These are phyloP conservation scores for Caretta caretta DNA, from an alignment of 2,113 vertebrate genomes.

Conservation along the genomic window DNA sequence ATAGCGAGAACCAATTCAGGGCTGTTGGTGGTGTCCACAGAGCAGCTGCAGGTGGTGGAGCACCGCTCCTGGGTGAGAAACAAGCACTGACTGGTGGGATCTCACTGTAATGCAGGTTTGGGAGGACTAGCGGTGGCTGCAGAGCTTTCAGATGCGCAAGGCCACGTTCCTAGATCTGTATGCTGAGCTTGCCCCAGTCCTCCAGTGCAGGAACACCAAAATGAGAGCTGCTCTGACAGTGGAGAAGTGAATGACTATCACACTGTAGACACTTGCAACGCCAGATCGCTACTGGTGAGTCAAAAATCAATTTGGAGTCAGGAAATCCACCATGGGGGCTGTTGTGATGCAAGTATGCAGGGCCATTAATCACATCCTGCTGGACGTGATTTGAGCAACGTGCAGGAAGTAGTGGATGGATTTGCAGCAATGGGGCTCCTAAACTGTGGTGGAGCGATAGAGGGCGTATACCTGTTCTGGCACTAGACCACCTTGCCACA, in stretches of 20 bases:
- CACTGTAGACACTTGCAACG: not conserved
- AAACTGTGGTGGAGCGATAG: not conserved
- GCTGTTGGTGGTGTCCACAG: too few relatives aligned
- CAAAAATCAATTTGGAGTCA: not conserved
- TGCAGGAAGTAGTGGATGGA: too few relatives aligned
- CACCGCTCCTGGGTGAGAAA: not conserved
- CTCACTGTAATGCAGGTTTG: not conserved
- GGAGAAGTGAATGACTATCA: not conserved
- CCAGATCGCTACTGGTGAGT: not conserved
- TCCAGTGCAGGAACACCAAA: not conserved
- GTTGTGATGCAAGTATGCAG: too few relatives aligned
- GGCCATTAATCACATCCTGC: too few relatives aligned
- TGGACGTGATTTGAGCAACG: too few relatives aligned
- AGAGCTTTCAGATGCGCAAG: not conserved
- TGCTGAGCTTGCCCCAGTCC: not conserved
- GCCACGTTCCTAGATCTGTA: not conserved
- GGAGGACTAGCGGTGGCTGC: not conserved
- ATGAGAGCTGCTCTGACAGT: not conserved
- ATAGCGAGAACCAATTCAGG: not conserved
- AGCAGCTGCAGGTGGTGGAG: not conserved
- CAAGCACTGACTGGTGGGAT: not conserved
- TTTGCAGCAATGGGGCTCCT: not conserved
- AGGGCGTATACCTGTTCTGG: not conserved
- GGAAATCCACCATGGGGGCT: not conserved
- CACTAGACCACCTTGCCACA: not conserved